phyloP scores from a whole-genome alignment of 2,113 vertebrate genomes.

The Mobula hypostoma region DNA sequence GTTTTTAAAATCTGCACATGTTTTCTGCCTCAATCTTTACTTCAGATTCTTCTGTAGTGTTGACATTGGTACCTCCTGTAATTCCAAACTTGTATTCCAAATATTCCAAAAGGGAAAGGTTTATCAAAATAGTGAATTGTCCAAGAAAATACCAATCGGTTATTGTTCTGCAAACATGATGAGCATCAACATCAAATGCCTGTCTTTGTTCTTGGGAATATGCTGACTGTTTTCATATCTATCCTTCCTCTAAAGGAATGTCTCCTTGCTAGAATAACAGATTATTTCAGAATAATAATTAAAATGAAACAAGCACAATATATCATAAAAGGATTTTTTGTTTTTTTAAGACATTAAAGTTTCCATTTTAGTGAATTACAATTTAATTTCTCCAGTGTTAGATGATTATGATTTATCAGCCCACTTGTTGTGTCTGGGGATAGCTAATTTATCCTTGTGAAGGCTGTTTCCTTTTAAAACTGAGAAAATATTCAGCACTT shows the following conservation, averaged over 20 bases:
- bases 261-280: not conserved
- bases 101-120: not conserved
- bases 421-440: not conserved
- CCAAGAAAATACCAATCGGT: not conserved
- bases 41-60: not conserved
- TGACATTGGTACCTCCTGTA: not conserved
- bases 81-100: not conserved
- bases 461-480: slow-evolving; percentile 55
- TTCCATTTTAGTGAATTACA: not conserved
- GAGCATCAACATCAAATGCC: not conserved
- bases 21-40: not conserved
- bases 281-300: not conserved
- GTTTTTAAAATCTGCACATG: not conserved
- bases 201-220: not conserved
- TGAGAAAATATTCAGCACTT: slow-evolving; percentile 57
- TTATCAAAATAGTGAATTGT: not conserved
- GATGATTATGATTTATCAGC: slow-evolving; percentile 19
- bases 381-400: not conserved
- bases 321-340: not conserved
- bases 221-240: not conserved
- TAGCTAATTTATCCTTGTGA: slow-evolving; percentile 42
- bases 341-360: not conserved
- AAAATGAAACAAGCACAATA: not conserved
- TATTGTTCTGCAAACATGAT: not conserved
- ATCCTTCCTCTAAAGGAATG: not conserved